Conservation (phyloP, 2,888 invertebrate species). For the Amblyjoppa fuscipennis region DNA sequence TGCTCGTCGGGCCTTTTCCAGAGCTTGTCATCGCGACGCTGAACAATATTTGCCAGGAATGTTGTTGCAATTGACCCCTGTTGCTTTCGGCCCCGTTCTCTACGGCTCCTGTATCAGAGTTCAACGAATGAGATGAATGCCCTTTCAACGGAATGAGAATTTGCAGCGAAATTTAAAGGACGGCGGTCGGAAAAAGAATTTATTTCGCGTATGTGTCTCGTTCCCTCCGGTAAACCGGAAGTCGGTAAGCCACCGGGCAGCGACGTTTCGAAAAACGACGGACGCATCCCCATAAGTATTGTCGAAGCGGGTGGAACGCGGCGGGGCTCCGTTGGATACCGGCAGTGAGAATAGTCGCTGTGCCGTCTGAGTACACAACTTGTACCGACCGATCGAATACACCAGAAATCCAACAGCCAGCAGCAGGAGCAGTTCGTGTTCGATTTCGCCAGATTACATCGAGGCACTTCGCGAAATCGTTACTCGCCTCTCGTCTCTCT, state of each 20-base stretch:
- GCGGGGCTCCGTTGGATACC: conserved; percentile 32
- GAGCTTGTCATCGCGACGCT: too few relatives aligned
- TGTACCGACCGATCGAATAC: conserved; percentile 20
- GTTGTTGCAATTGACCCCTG: too few relatives aligned
- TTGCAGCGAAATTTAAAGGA: neutral
- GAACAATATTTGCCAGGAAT: too few relatives aligned
- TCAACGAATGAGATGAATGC: neutral
- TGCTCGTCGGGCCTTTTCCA: too few relatives aligned
- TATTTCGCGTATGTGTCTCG: conserved; percentile 13
- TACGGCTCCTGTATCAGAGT: neutral
- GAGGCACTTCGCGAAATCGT: conserved; percentile 62
- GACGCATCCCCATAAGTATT: conserved; percentile 43
- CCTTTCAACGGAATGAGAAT: neutral
- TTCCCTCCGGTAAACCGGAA: conserved; percentile 19
- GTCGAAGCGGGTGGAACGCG: conserved; percentile 1
- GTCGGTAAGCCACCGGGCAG: conserved; percentile 10
- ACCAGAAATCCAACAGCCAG: conserved; percentile 31
- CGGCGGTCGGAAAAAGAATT: conserved; percentile 15
- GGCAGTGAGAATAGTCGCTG: conserved; percentile 40
- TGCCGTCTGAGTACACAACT: conserved; percentile 14
- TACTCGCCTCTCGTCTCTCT: conserved; percentile 42
- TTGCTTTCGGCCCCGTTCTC: too few relatives aligned
- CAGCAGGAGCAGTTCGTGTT: conserved; percentile 54
- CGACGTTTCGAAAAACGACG: conserved; percentile 16
- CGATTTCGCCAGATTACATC: conserved; percentile 64